Conservation (phyloP, 2,113 vertebrate genomes). For the Chiloscyllium plagiosum region DNA sequence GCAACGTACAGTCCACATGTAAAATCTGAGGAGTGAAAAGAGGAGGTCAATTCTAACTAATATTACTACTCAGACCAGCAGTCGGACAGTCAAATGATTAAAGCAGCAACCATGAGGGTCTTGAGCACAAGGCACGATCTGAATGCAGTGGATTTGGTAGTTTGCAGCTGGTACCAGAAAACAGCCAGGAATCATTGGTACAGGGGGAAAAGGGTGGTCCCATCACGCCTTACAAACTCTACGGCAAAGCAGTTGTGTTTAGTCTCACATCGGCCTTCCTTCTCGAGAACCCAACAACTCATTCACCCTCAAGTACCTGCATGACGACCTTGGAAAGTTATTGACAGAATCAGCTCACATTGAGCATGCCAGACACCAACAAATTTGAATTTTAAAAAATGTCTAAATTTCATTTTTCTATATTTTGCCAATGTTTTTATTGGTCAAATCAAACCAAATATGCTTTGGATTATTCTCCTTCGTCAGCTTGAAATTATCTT, state of each 20-base stretch:
- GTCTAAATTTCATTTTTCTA: background rate
- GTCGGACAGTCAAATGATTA: background rate
- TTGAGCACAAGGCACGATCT: background rate
- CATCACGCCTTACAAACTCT: background rate
- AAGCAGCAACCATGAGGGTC: background rate
- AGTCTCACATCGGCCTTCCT: background rate
- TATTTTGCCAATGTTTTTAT: background rate
- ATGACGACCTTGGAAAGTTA: no score
- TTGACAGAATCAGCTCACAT: no score
- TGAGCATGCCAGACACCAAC: no score
- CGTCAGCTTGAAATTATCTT: no score
- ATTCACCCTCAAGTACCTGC: no score
- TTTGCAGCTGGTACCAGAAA: background rate
- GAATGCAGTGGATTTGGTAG: background rate
- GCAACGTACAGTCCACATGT: background rate
- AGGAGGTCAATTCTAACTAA: no score
- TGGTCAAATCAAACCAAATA: no score
- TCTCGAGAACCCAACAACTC: no score
- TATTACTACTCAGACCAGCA: no score
- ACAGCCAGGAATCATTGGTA: background rate
- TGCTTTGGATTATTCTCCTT: no score
- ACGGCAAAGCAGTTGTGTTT: background rate
- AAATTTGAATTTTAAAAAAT: no score
- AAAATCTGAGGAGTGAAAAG: background rate
- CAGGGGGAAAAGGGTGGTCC: no score